Conservation (phyloP, 2,113 vertebrate species). For the Callipepla californica region DNA sequence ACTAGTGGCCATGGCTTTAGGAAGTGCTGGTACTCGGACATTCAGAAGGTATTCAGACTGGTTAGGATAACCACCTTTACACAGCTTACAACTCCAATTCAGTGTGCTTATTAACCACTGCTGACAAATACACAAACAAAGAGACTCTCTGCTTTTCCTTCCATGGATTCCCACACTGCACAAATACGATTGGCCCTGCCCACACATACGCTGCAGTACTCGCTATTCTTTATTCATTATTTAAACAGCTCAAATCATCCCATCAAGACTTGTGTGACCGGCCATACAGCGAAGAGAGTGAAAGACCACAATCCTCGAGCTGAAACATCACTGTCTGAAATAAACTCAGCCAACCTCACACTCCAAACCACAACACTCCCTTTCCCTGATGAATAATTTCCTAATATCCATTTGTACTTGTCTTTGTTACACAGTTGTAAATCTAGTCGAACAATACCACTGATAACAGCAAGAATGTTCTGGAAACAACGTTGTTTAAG, state of each 20-base stretch:
- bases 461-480: background rate
- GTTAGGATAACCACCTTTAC: background rate
- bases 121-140: background rate
- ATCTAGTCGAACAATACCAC: background rate
- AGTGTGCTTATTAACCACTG: background rate
- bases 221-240: background rate
- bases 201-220: fast-evolving
- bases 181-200: background rate
- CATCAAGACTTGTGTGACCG: background rate
- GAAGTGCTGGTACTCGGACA: background rate
- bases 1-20: background rate
- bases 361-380: background rate
- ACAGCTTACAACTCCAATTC: background rate
- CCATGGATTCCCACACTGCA: background rate
- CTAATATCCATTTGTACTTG: background rate
- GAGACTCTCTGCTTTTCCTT: background rate
- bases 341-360: background rate
- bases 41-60: background rate
- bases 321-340: background rate
- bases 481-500: background rate
- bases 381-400: background rate
- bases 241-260: background rate
- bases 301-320: background rate
- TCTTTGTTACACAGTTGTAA: fast-evolving
- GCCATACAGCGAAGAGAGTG: background rate